A percentile compares a stretch with the other conserved stretches of the same genome.
Conservation (phyloP, 2,888 invertebrate genomes). For the Thymelicus sylvestris region DNA sequence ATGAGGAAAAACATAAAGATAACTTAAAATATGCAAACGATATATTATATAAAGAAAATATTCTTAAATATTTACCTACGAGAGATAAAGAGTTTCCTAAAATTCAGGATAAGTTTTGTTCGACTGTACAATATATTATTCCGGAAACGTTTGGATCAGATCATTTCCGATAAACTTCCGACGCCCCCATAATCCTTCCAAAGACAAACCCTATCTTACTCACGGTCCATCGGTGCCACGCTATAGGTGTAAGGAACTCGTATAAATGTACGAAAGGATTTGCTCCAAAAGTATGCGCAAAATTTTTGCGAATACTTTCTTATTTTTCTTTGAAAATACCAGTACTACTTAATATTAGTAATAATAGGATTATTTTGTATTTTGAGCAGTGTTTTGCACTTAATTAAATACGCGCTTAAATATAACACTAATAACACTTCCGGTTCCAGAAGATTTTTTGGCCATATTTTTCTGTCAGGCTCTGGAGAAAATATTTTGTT, state of each 20-base stretch:
- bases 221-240: conserved; percentile 11
- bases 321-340: neutral
- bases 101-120: conserved; percentile 2
- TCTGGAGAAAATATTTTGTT: no score
- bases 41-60: no score
- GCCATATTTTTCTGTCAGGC: no score
- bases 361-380: no score
- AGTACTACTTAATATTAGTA: no score
- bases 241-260: neutral
- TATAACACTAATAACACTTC: no score
- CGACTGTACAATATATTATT: conserved; percentile 10
- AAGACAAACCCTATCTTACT: conserved; percentile 15
- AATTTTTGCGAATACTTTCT: neutral
- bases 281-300: neutral
- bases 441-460: no score
- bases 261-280: neutral
- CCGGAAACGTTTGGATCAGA: neutral
- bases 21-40: no score
- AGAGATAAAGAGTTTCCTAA: neutral
- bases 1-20: no score
- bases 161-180: conserved; percentile 8
- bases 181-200: conserved; percentile 5
- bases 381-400: no score
- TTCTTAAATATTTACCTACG: no score
- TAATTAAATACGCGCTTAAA: no score